These are phyloP conservation scores for Prorops nasuta DNA, from an alignment of 1,140 invertebrate genomes.

Conservation along the genomic window DNA sequence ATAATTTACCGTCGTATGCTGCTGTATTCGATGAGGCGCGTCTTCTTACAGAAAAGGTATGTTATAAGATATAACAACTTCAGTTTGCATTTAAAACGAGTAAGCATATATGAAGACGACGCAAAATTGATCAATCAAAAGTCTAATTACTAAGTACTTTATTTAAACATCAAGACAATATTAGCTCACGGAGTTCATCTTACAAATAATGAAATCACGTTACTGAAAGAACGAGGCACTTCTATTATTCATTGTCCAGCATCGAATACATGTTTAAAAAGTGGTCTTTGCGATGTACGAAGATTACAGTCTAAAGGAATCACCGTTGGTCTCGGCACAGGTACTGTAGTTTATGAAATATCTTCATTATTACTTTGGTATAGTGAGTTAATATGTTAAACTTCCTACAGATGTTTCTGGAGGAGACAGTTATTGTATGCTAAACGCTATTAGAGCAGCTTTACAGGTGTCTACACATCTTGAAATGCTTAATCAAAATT, in stretches of 20 bases:
- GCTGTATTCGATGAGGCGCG: slow-evolving; percentile 74
- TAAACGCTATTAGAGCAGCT: slow-evolving; percentile 72
- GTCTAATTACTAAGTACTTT: slow-evolving; percentile 1
- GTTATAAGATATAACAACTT: too few relatives aligned
- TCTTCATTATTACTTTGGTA: slow-evolving; percentile 6
- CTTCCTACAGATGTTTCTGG: slow-evolving; percentile 73
- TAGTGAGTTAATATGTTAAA: slow-evolving; percentile 12
- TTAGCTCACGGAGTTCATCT: slow-evolving; percentile 83
- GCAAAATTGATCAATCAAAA: too few relatives aligned
- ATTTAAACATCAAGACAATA: slow-evolving; percentile 53
- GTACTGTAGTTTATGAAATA: slow-evolving; percentile 52
- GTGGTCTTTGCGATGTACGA: slow-evolving; percentile 78
- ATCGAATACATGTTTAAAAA: slow-evolving; percentile 81
- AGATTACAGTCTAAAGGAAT: slow-evolving; percentile 64
- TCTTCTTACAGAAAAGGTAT: slow-evolving; percentile 73
- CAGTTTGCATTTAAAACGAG: too few relatives aligned
- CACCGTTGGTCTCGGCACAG: slow-evolving; percentile 82
- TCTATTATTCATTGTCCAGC: slow-evolving; percentile 83
- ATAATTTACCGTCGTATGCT: slow-evolving; percentile 65
- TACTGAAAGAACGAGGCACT: slow-evolving; percentile 63
- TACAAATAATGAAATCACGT: slow-evolving; percentile 67
- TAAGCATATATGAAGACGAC: too few relatives aligned
- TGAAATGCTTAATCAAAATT: slow-evolving; percentile 51
- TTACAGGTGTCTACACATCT: slow-evolving; percentile 73
- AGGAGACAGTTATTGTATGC: slow-evolving; percentile 73